These are phyloP conservation scores for Rhopalosiphum nymphaeae DNA, from an alignment of 2,888 invertebrate species.

Conservation along the genomic window DNA sequence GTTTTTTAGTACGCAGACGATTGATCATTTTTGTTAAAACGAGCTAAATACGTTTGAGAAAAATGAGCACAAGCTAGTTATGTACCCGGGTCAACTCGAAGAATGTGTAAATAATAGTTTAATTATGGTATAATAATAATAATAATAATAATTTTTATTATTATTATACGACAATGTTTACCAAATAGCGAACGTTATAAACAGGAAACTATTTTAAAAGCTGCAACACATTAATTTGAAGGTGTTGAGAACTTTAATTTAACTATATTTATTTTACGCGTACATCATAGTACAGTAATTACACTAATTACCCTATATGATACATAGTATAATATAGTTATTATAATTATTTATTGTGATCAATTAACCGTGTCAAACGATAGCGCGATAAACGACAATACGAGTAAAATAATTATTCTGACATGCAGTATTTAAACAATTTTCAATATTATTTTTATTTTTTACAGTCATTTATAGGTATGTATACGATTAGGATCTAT, in stretches of 20 bases:
- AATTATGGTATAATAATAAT: not conserved
- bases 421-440: not conserved
- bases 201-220: not conserved
- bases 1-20: too few species aligned
- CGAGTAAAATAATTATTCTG: not conserved
- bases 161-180: not conserved
- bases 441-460: not conserved
- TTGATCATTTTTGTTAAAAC: not conserved
- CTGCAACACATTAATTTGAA: not conserved
- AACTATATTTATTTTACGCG: not conserved
- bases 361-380: not conserved
- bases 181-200: not conserved
- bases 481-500: not conserved
- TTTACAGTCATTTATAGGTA: not conserved
- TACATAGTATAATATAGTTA: not conserved
- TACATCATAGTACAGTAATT: not conserved
- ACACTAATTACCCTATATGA: not conserved
- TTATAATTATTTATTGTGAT: not conserved
- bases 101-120: conserved; percentile 8
- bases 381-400: not conserved
- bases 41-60: not conserved
- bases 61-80: not conserved
- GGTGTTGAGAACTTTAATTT: not conserved
- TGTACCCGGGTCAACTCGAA: not conserved
- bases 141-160: not conserved